Evolutionary conservation across 2,888 invertebrate species (phyloP), one percentile per base, ranked within the genome.

Genomic region (Panopea generosa): DNA sequence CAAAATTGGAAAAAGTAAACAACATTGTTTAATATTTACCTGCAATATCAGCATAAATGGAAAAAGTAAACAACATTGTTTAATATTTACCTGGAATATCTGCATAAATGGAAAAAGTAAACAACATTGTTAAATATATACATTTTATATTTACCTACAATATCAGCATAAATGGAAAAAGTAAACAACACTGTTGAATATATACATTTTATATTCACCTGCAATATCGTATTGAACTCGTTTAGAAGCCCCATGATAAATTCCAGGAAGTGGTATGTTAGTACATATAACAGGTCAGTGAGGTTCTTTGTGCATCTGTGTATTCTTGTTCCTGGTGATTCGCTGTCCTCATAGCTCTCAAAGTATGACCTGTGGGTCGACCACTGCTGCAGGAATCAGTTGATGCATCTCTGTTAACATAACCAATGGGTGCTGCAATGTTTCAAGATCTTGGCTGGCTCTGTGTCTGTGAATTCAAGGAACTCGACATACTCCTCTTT

Each of bases 161-260:
- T n/a, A n/a, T n/a, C n/a, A n/a, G n/a, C n/a, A n/a, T n/a, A n/a
- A n/a, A n/a, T n/a, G n/a, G n/a, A n/a, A n/a, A n/a, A n/a, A n/a
- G n/a, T n/a, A n/a, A n/a, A n/a, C n/a, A n/a, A n/a, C n/a, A n/a
- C n/a, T n/a, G n/a, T n/a, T n/a, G n/a, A n/a, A n/a, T n/a, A n/a
- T n/a, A n/a, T n/a, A n/a, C n/a, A n/a, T n/a, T n/a, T n/a, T 33
- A 33, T 33, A 33, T 33, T 33, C 65, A 62, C 78, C 62, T 78
- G 78, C 26, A 79, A 77, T 4, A 61, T 59, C 9, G 79, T 74
- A 63, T 79, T 77, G 53, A 82, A 82, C 20, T 82, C 65, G 26
- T 68, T 67, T 45, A 78, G 33, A 27, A 55, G 60, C 3, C 20
- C 57, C 43, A 82, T 16, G n/a, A 77, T 77, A 55, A 63, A 76